These are phyloP conservation scores for Perizoma affinitatum DNA, from an alignment of 2,888 invertebrate genomes.

Conservation along the genomic window DNA sequence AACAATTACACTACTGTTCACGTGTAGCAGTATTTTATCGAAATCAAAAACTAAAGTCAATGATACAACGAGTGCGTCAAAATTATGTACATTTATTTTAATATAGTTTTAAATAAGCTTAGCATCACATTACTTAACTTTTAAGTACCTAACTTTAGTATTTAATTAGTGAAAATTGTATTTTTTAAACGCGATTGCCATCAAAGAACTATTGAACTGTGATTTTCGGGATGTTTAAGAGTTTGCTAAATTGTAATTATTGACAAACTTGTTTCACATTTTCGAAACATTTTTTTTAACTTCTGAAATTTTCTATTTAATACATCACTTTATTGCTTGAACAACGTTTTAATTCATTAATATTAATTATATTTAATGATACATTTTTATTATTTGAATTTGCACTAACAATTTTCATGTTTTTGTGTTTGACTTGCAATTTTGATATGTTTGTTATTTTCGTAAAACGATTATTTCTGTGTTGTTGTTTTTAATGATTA, in stretches of 20 bases:
- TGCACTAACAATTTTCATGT: constrained; percentile 26
- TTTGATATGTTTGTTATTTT: constrained; percentile 61
- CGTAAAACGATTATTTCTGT: constrained; percentile 71
- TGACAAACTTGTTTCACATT: constrained; percentile 4
- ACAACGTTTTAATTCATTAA: constrained; percentile 34
- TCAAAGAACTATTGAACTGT: constrained; percentile 80
- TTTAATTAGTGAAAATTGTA: constrained; percentile 56
- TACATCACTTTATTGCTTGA: constrained; percentile 22
- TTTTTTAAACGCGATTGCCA: constrained; percentile 68
- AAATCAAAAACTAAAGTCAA: background rate
- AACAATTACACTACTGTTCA: too few relatives aligned
- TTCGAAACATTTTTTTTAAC: constrained; percentile 14
- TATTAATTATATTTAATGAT: constrained; percentile 36
- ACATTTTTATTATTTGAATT: constrained; percentile 33
- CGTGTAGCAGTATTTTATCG: too few relatives aligned
- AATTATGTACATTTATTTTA: constrained; percentile 16
- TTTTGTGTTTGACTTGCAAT: constrained; percentile 40
- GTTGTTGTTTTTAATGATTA: constrained; percentile 28
- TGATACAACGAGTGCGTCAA: constrained; percentile 30
- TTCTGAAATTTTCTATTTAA: constrained; percentile 6
- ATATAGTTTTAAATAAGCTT: constrained; percentile 26
- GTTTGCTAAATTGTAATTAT: constrained; percentile 37
- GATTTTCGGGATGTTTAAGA: constrained; percentile 78
- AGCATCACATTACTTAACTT: constrained; percentile 65
- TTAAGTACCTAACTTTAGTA: constrained; percentile 59